Percentiles rank a stretch among this genome's conserved stretches.
Conservation (phyloP, 1,140 invertebrate species). For the Drosophila murphyi region DNA sequence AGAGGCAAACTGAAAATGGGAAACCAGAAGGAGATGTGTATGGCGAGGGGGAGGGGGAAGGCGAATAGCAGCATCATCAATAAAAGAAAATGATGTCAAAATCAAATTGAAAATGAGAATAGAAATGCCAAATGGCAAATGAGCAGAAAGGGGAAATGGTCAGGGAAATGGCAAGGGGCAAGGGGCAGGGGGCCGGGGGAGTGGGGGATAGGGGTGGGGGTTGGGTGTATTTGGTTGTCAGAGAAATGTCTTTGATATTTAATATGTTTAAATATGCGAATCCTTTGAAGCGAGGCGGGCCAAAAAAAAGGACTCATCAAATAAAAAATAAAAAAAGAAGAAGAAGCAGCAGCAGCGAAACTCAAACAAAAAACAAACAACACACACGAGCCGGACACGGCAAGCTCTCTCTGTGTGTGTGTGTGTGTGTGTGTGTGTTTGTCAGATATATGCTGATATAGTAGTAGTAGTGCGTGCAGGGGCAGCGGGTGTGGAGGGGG, state of each 20-base stretch:
- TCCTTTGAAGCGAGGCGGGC: slow-evolving; percentile 66
- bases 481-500: background rate
- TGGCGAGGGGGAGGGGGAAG: slow-evolving; percentile 24
- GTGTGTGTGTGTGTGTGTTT: slow-evolving; percentile 8
- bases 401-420: background rate
- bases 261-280: slow-evolving; percentile 82
- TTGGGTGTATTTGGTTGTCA: too few relatives aligned
- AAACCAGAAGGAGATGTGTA: slow-evolving; percentile 52
- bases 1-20: too few relatives aligned
- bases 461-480: slow-evolving; percentile 42
- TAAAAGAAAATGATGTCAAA: slow-evolving; percentile 38
- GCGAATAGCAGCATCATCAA: slow-evolving; percentile 21
- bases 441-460: slow-evolving; percentile 55
- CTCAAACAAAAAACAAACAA: slow-evolving; percentile 34
- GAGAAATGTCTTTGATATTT: slow-evolving; percentile 75
- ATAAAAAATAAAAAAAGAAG: slow-evolving; percentile 31
- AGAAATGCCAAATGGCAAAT: background rate
- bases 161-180: background rate
- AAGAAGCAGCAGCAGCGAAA: slow-evolving; percentile 14
- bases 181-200: background rate
- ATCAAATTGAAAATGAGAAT: slow-evolving; percentile 58
- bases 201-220: background rate
- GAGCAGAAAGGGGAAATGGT: slow-evolving; percentile 11
- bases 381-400: slow-evolving; percentile 32
- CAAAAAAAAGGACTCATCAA: slow-evolving; percentile 27